Base-by-base conservation (phyloP, 2,113 vertebrate genomes). In the Syrmaticus mikado region DNA sequence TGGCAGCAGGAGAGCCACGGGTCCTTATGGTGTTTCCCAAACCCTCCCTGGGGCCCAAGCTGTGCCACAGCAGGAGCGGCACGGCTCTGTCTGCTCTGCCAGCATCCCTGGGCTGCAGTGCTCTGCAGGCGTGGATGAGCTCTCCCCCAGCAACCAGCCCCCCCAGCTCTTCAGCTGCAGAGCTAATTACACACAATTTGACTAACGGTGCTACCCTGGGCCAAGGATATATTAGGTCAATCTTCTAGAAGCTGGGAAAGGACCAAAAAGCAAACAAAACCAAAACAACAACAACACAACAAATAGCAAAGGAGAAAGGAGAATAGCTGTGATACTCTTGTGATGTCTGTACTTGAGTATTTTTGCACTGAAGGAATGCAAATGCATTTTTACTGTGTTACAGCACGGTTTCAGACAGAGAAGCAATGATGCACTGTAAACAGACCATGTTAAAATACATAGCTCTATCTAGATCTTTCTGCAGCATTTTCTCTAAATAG, bases 391-490 rank as follows among this genome's bases (percentile, higher is more conserved):
- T 98, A 88, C 95, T 92, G 82, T 86, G 89, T 98, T 96, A 98
- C 91, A 97, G 89, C 97, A 97, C 75, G 66, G 95, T 40, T 94
- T 93, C 90, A 60, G 40, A n/a, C 91, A 92, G 96, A 75, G 45
- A 96, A 96, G 95, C 92, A 96, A 73, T 96, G 96, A 97, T 97
- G 95, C 97, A 96, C 95, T 97, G 96, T 97, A 98, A 97, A 98
- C 97, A 98, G 98, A 97, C 97, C 97, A 87, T 97, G 93, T 89
- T 97, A 97, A 98, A 98, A 97, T 97, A 98, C 97, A 82, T 32
- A 94, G 96, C 93, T 97, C 96, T 95, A 92, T 96, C 95, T 87
- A 66, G 89, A 84, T 96, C 82, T 94, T 98, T 97, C 97, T 92
- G 92, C 96, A 95, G 87, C 67, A 34, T 97, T 97, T 97, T 96